phyloP scores from a whole-genome alignment of 2,113 vertebrate genomes.

The Acanthochromis polyacanthus region DNA sequence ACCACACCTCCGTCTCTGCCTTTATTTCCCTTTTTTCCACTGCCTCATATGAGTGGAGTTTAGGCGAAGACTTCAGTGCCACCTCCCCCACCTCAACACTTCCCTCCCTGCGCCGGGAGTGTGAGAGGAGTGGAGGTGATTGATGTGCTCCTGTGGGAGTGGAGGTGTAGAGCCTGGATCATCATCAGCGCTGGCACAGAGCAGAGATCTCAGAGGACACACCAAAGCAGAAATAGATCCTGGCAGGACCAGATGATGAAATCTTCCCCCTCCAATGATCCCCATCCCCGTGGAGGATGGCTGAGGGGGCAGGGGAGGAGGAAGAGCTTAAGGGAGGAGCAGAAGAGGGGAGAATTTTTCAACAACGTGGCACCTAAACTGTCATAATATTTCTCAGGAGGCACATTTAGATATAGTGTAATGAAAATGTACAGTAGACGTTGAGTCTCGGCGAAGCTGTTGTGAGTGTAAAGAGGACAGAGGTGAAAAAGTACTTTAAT shows the following conservation, averaged over 20 bases:
- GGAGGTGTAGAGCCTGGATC: conserved; percentile 68
- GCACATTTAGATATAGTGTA: conserved; percentile 27
- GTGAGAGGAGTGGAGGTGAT: conserved; percentile 69
- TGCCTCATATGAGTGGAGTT: conserved; percentile 29
- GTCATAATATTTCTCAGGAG: conserved; percentile 29
- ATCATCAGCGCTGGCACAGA: conserved; percentile 69
- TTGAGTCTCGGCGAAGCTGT: conserved; percentile 13
- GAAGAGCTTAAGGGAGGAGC: conserved; percentile 18
- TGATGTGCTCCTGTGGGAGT: conserved; percentile 73
- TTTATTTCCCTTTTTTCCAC: conserved; percentile 9
- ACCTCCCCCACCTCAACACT: not conserved
- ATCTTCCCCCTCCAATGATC: conserved; percentile 62
- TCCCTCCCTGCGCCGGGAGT: not conserved
- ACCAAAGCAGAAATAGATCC: conserved; percentile 67
- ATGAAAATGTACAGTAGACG: conserved; percentile 39
- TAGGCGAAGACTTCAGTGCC: conserved; percentile 22
- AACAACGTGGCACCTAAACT: conserved; percentile 30
- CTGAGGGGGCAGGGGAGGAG: not conserved
- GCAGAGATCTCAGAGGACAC: conserved; percentile 66
- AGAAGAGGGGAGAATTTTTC: conserved; percentile 30
- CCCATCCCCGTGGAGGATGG: conserved; percentile 43
- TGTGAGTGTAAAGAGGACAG: conserved; percentile 24
- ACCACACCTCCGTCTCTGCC: conserved; percentile 8
- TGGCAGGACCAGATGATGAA: conserved; percentile 68
- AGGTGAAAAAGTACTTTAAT: conserved; percentile 36